Percentiles rank a stretch among this genome's conserved stretches.
phyloP scores from a whole-genome alignment of 2,113 vertebrate species.

The Reinhardtius hippoglossoides region DNA sequence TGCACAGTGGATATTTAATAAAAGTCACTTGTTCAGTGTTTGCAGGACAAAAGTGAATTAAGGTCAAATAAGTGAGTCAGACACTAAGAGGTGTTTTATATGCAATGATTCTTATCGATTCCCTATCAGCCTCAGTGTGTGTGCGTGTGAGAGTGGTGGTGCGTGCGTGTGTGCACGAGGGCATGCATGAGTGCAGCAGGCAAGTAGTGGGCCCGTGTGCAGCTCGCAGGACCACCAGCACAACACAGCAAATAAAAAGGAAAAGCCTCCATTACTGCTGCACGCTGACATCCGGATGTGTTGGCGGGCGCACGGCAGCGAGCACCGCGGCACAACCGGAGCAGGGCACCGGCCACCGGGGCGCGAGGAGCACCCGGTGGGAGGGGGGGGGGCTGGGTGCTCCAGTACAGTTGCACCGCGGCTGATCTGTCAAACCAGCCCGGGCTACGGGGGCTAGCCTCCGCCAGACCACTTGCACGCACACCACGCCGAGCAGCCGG shows the following conservation, averaged over 20 bases:
- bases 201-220: conserved; percentile 57
- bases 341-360: no score
- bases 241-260: background rate
- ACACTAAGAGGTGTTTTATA: background rate
- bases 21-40: no score
- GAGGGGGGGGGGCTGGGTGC: no score
- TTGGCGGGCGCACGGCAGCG: background rate
- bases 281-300: background rate
- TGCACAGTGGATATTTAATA: no score
- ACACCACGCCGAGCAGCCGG: conserved; percentile 10
- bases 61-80: background rate
- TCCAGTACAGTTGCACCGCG: background rate
- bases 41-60: background rate
- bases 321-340: background rate
- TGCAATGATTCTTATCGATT: conserved; percentile 35
- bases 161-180: background rate
- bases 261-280: background rate
- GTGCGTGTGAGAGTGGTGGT: background rate
- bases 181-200: conserved; percentile 42
- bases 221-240: background rate
- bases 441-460: conserved; percentile 49
- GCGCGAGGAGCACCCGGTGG: no score
- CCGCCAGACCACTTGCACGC: conserved; percentile 34
- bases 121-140: background rate
- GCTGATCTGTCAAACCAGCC: conserved; percentile 74